Base-by-base conservation (phyloP, 2,888 invertebrate genomes). In the Mythimna loreyi region DNA sequence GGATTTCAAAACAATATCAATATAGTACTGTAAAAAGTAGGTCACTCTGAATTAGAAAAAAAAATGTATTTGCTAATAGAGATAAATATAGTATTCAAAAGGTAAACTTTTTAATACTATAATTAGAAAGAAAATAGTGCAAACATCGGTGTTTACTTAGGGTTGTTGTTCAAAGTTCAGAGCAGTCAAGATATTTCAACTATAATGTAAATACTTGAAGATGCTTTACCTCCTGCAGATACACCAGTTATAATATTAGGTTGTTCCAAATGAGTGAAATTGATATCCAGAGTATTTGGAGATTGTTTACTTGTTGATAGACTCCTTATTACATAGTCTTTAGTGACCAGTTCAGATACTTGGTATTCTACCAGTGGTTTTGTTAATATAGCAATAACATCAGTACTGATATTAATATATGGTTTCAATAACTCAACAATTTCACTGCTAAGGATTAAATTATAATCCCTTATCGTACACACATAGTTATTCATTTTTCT, bases 191-290 rank as follows among this genome's bases (percentile, higher is more conserved):
- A 40, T 40, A 6, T 40, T 40, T 40, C 16, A 1, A 19, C 40
- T 1, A 1, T 16, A 40, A 11, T 36, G 13, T 36, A 40, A 5
- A 6, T 16, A 40, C 40, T 30, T 23, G 28, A 43, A 33, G 25
- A 33, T 50, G 45, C 36, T 25, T 85, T 92, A 96, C 96, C 96
- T 92, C 96, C 96, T 56, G 96, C 96, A 58, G 92, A 85, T 30
- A 95, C 88, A 47, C 96, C 96, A 70, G 94, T 92, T 75, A 96
- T 87, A 50, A 96, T 94, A 85, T 96, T 96, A 30, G 96, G 96
- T 81, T 95, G 96, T 81, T 96, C 96, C 64, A 96, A 84, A 78
- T 86, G 91, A n/a, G 89, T 86, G 80, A 89, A 92, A 33, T 81
- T 75, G 19, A 87, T 79, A 45, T 84, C 81, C 23, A 83, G 60